phyloP scores from a whole-genome alignment of 2,797 vertebrate genomes.

The Falco peregrinus region DNA sequence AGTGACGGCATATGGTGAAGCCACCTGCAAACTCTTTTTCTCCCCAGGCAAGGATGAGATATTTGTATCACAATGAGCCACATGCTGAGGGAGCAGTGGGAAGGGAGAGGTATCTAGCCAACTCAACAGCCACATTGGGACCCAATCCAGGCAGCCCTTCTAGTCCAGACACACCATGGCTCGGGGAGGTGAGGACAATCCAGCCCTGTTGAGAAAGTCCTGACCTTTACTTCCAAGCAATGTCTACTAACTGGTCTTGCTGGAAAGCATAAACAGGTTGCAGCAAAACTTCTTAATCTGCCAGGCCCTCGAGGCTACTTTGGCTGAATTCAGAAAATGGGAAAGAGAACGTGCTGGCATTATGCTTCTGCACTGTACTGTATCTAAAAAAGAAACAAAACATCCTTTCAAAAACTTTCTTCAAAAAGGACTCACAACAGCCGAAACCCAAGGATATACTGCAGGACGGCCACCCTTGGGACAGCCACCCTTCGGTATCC shows the following conservation, averaged over 20 bases:
- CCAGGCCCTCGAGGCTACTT: background rate
- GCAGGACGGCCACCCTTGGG: background rate
- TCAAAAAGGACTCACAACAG: background rate
- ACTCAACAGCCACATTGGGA: background rate
- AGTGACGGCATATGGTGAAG: conserved; percentile 8
- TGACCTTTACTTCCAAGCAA: background rate
- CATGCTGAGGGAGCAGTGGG: conserved; percentile 10
- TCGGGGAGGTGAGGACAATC: background rate
- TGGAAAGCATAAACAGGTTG: background rate
- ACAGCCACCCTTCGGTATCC: background rate
- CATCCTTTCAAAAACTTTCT: background rate
- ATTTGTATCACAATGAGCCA: conserved; percentile 56
- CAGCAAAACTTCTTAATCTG: background rate
- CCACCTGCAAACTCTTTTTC: background rate
- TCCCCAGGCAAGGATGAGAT: background rate
- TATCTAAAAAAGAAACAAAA: background rate
- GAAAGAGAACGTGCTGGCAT: background rate
- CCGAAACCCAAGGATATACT: background rate
- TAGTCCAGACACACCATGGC: background rate
- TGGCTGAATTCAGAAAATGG: background rate
- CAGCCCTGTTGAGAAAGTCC: background rate
- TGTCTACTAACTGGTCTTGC: background rate
- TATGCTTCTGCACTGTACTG: background rate
- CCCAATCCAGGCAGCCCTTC: background rate
- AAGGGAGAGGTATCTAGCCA: conserved; percentile 8